phyloP scores from a whole-genome alignment of 2,888 invertebrate species.

The Adelognathus sp. region DNA sequence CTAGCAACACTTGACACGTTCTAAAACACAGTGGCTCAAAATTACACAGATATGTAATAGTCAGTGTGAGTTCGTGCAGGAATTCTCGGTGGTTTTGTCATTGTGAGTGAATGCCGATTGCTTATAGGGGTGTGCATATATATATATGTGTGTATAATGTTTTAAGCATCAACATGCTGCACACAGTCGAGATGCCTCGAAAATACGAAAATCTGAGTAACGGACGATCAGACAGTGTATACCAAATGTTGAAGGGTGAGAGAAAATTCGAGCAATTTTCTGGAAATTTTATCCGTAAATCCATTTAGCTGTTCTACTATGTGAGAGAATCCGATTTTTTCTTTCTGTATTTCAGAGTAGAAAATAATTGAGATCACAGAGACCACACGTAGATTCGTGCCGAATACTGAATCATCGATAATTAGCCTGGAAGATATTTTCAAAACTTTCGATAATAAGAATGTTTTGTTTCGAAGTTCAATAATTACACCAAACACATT shows the following conservation, averaged over 20 bases:
- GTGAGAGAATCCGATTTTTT: slow-evolving; percentile 5
- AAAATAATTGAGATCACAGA: neutral
- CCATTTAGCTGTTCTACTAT: neutral
- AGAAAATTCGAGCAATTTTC: slow-evolving; percentile 4
- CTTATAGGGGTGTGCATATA: too few relatives aligned
- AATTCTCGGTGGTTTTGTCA: neutral
- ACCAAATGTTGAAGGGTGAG: neutral
- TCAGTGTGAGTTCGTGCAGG: too few relatives aligned
- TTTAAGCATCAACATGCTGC: neutral
- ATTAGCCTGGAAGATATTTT: neutral
- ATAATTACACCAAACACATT: too few relatives aligned
- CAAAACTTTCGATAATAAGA: too few relatives aligned
- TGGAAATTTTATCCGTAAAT: neutral
- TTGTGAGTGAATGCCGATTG: neutral
- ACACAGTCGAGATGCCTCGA: neutral
- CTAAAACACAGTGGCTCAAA: too few relatives aligned
- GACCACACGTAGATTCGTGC: neutral
- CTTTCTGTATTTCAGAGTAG: slow-evolving; percentile 2
- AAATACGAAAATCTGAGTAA: neutral
- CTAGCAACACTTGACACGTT: too few relatives aligned
- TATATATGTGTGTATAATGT: neutral
- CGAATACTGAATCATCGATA: neutral
- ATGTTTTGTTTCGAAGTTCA: too few relatives aligned
- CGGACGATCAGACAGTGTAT: neutral
- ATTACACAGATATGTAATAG: too few relatives aligned